Percentiles rank a stretch among this genome's conserved stretches.
These are phyloP conservation scores for Pterois miles DNA, from an alignment of 2,797 vertebrate species.

Conservation along the genomic window DNA sequence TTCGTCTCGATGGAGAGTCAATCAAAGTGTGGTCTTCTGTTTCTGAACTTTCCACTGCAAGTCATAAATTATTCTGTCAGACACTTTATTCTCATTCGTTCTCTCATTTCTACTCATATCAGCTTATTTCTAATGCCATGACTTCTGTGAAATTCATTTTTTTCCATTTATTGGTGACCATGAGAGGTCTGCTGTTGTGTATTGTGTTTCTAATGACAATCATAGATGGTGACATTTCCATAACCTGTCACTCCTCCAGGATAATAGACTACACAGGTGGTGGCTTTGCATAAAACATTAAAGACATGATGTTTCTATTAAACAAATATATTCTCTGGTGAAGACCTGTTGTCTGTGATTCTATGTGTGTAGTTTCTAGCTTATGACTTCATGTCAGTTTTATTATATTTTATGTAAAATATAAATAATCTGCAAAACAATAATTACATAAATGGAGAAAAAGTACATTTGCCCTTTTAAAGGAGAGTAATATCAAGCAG, in stretches of 20 bases:
- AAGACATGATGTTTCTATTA: not conserved
- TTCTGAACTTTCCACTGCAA: not conserved
- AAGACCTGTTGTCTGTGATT: not conserved
- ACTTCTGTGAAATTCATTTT: not conserved
- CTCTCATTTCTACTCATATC: not conserved
- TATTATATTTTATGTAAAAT: not conserved
- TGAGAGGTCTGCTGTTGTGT: not conserved
- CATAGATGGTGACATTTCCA: not conserved
- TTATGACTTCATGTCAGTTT: not conserved
- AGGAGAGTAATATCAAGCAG: not conserved
- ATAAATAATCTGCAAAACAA: not conserved
- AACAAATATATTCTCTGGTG: not conserved
- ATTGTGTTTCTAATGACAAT: not conserved
- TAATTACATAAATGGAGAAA: not conserved
- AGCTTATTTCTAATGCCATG: not conserved
- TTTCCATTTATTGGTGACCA: not conserved
- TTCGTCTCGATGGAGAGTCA: not conserved
- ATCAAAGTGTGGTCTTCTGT: conserved; percentile 5
- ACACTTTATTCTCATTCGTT: not conserved
- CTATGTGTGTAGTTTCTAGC: not conserved
- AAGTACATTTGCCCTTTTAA: not conserved
- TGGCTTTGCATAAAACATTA: not conserved
- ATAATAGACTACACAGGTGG: not conserved
- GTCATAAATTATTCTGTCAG: conserved; percentile 29
- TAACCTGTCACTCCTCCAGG: not conserved